These are phyloP conservation scores for Eulimnadia texana DNA, from an alignment of 1,140 invertebrate species.

Conservation along the genomic window DNA sequence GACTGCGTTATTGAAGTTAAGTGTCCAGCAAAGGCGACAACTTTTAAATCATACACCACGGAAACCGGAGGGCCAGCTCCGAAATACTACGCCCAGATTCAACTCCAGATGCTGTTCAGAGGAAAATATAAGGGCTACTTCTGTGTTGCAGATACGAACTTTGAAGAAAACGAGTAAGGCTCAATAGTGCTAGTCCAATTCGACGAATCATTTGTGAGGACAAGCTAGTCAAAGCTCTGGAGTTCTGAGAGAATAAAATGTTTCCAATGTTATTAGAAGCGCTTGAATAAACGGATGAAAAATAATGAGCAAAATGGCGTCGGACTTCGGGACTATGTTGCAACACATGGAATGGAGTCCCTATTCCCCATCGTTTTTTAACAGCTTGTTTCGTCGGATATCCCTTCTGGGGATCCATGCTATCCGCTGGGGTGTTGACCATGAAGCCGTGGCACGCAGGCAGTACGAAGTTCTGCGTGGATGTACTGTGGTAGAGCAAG, in stretches of 20 bases:
- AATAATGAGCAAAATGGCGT: no score
- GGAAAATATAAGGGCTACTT: conserved; percentile 10
- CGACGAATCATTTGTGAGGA: conserved; percentile 23
- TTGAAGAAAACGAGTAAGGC: background rate
- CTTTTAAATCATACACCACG: background rate
- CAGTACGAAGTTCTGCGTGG: no score
- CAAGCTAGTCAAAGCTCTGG: conserved; percentile 25
- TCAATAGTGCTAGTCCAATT: background rate
- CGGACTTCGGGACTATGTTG: no score
- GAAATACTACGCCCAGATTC: conserved; percentile 7
- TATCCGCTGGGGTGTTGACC: no score
- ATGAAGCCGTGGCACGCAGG: no score
- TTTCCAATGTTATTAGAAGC: no score
- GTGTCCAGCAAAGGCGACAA: background rate
- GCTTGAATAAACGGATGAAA: no score
- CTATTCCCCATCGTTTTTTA: no score
- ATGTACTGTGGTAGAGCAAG: no score
- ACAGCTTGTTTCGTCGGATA: no score
- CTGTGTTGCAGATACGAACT: background rate
- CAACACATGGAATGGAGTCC: no score
- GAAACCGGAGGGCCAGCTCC: background rate
- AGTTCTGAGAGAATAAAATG: conserved; percentile 22
- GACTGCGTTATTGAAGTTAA: conserved; percentile 10
- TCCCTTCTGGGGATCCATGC: no score
- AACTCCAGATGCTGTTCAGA: conserved; percentile 19